Conservation (phyloP, 2,888 invertebrate species). For the Lycia hirtaria region DNA sequence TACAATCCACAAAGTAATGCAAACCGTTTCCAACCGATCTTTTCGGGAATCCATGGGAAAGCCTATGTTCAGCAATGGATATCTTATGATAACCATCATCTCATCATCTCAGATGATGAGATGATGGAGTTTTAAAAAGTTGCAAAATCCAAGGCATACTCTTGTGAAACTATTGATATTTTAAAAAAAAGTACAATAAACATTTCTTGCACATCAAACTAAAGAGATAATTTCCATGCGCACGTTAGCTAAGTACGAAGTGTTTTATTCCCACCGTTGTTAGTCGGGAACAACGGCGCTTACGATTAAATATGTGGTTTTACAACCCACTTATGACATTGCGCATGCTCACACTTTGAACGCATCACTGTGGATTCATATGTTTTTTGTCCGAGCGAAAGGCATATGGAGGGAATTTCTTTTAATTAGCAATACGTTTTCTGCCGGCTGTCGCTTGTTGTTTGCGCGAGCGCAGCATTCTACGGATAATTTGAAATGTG, state of each 20-base stretch:
- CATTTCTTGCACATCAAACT: constrained; percentile 41
- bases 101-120: too few species aligned
- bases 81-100: too few species aligned
- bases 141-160: not conserved
- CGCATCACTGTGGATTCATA: constrained; percentile 64
- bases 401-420: constrained; percentile 69
- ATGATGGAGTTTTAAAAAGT: too few species aligned
- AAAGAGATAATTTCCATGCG: constrained; percentile 59
- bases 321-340: constrained; percentile 69
- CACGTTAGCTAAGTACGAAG: constrained; percentile 50
- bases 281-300: constrained; percentile 59
- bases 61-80: too few species aligned
- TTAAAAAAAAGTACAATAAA: constrained; percentile 32
- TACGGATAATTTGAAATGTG: constrained; percentile 48
- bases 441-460: constrained; percentile 38
- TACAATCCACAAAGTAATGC: too few species aligned
- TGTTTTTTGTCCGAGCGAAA: constrained; percentile 65
- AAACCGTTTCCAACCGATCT: too few species aligned
- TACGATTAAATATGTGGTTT: constrained; percentile 71
- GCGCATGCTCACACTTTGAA: constrained; percentile 77
- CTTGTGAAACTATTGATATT: not conserved
- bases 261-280: constrained; percentile 63
- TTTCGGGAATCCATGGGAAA: too few species aligned
- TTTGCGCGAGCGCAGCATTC: constrained; percentile 55
- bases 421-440: constrained; percentile 71